Conservation (phyloP, 1,140 invertebrate genomes). For the Diploscapter pachys region DNA sequence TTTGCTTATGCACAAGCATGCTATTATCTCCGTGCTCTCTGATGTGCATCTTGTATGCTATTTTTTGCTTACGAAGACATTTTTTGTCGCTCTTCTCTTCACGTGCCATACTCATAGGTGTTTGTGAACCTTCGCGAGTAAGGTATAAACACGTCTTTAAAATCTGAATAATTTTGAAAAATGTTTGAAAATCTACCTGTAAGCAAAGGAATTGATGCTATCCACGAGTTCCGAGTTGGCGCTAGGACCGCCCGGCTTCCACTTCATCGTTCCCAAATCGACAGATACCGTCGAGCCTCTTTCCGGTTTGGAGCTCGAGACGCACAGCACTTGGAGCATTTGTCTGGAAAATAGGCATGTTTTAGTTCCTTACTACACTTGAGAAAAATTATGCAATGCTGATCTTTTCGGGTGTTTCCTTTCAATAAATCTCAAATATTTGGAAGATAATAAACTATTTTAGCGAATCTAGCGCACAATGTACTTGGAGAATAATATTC, state of each 20-base stretch:
- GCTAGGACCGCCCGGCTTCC: constrained; percentile 21
- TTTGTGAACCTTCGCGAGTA: neutral
- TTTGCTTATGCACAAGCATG: neutral
- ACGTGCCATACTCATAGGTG: neutral
- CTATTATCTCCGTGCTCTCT: no score
- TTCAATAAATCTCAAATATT: neutral
- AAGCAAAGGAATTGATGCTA: constrained; percentile 23
- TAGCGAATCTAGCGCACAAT: no score
- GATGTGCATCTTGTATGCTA: neutral
- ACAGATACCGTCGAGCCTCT: constrained; percentile 20
- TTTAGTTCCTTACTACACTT: neutral
- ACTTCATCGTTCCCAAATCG: constrained; percentile 34
- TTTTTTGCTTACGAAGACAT: neutral
- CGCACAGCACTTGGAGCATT: constrained; percentile 9
- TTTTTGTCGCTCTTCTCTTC: neutral
- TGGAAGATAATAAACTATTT: no score
- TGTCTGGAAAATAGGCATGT: constrained; percentile 11
- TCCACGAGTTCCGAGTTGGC: constrained; percentile 27
- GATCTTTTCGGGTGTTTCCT: neutral
- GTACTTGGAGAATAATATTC: no score
- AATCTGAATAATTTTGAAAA: neutral
- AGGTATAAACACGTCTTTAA: no score
- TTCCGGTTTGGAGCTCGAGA: constrained; percentile 16
- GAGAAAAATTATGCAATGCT: neutral
- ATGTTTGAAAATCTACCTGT: neutral